phyloP scores from a whole-genome alignment of 2,113 vertebrate genomes.

The Stegastes partitus region DNA sequence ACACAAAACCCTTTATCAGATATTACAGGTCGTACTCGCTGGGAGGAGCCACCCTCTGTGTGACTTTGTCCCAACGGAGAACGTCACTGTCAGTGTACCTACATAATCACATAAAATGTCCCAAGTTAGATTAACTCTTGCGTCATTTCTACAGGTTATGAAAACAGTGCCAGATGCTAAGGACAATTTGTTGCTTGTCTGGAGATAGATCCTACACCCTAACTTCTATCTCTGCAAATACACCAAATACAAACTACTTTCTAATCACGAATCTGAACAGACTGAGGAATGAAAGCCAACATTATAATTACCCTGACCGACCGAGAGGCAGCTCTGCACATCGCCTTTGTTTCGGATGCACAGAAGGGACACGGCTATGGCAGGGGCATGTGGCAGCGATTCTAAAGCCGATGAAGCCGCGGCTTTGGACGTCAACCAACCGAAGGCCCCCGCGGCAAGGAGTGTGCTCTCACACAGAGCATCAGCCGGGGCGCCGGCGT shows the following conservation, averaged over 20 bases:
- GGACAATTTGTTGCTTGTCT: background rate
- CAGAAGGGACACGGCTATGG: slow-evolving; percentile 13
- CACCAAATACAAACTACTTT: background rate
- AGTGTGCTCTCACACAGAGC: slow-evolving; percentile 53
- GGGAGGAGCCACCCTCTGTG: background rate
- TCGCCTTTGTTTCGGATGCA: slow-evolving; percentile 3
- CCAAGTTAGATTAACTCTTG: slow-evolving; percentile 22
- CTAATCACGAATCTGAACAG: background rate
- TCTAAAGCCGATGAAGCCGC: slow-evolving; percentile 53
- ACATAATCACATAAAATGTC: slow-evolving; percentile 19
- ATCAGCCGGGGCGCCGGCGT: slow-evolving; percentile 42
- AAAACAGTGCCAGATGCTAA: slow-evolving; percentile 34
- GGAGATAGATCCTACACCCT: background rate
- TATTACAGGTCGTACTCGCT: background rate
- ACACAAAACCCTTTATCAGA: background rate
- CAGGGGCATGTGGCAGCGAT: slow-evolving; percentile 4
- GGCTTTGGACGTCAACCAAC: slow-evolving; percentile 56
- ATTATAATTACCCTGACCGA: background rate
- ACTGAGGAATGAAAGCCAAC: background rate
- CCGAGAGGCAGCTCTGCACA: background rate
- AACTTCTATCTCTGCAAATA: too few species aligned
- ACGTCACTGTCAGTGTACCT: background rate
- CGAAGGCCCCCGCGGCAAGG: slow-evolving; percentile 50
- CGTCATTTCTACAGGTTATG: slow-evolving; percentile 15
- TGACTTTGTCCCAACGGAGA: background rate